These are phyloP conservation scores for Corythornis leucogaster DNA, from an alignment of 2,797 vertebrate species.

Conservation along the genomic window DNA sequence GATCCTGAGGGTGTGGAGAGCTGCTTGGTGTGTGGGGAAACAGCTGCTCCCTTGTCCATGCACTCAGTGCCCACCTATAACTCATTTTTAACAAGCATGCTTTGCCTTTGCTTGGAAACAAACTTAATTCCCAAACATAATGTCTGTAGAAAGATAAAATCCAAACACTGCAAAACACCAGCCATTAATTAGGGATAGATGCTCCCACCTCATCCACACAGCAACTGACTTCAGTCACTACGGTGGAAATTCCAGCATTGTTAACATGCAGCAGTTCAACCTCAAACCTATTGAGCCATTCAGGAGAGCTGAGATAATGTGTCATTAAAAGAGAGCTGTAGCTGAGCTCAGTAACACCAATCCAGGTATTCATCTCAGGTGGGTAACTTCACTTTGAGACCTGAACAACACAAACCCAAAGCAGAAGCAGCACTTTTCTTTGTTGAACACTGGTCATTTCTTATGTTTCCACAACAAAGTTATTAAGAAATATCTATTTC, in stretches of 20 bases:
- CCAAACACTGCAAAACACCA: background rate
- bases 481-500: background rate
- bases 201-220: background rate
- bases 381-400: background rate
- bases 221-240: background rate
- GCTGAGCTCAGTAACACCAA: background rate
- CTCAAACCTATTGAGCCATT: background rate
- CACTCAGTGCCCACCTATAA: background rate
- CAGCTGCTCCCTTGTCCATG: slow-evolving; percentile 4
- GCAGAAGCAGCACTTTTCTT: background rate
- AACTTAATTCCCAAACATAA: background rate
- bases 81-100: slow-evolving; percentile 27
- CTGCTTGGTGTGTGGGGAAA: background rate
- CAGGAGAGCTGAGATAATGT: background rate
- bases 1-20: background rate
- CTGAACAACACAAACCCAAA: background rate
- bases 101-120: slow-evolving; percentile 8
- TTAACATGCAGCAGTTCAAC: background rate
- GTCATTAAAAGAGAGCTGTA: background rate
- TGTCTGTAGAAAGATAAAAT: background rate
- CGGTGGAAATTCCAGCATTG: background rate
- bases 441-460: background rate
- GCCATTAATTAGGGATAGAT: background rate
- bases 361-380: background rate
- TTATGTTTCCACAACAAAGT: background rate